Conservation (phyloP, 1,140 invertebrate species). For the Drosophila ogumai region DNA sequence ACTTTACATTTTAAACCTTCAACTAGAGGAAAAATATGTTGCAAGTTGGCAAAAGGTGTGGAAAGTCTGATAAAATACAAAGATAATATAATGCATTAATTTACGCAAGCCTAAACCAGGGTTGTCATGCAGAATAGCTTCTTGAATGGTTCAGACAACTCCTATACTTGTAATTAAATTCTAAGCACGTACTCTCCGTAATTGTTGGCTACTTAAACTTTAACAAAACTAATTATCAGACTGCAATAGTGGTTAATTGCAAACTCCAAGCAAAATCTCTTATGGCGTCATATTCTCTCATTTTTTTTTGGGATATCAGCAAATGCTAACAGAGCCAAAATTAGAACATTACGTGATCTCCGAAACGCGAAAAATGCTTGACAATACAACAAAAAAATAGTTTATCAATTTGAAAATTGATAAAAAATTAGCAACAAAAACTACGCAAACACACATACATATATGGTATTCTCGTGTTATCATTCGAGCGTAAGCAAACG, state of each 20-base stretch:
- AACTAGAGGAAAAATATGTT: background rate
- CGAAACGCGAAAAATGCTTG: slow-evolving; percentile 16
- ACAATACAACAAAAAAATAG: slow-evolving; percentile 16
- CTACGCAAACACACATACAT: slow-evolving; percentile 9
- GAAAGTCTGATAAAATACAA: background rate
- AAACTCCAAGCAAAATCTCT: slow-evolving; percentile 1
- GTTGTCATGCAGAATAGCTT: background rate
- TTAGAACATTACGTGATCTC: slow-evolving; percentile 70
- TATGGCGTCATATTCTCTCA: slow-evolving; percentile 7
- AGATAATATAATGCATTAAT: background rate
- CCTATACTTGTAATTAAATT: background rate
- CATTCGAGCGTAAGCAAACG: slow-evolving; percentile 6
- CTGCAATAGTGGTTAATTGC: slow-evolving; percentile 3
- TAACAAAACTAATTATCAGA: background rate
- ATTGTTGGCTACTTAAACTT: background rate
- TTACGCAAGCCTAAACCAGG: background rate
- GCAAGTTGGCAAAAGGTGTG: background rate
- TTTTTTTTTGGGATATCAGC: slow-evolving; percentile 22
- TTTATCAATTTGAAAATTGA: slow-evolving; percentile 53
- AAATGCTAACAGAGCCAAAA: slow-evolving; percentile 48
- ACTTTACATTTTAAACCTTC: slow-evolving; percentile 2
- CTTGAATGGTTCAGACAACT: background rate
- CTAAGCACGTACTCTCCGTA: background rate
- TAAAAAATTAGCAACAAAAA: slow-evolving; percentile 33
- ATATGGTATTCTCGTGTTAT: slow-evolving; percentile 20